phyloP scores from a whole-genome alignment of 2,797 vertebrate genomes.

The Peromyscus nudipes region DNA sequence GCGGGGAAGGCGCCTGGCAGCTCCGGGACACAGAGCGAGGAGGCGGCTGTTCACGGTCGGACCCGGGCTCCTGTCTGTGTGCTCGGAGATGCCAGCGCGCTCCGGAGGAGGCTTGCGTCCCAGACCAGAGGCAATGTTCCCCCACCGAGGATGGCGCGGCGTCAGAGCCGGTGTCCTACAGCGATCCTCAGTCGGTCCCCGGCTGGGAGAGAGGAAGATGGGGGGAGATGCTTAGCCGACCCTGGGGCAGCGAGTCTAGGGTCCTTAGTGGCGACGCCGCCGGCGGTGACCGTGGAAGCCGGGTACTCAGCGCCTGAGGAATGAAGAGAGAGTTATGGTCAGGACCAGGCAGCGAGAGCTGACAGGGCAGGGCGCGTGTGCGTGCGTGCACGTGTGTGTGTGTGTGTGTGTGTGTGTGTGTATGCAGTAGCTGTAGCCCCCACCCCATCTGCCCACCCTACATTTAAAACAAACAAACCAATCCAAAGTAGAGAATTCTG shows the following conservation, averaged over 20 bases:
- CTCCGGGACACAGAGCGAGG: neutral
- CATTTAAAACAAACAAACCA: conserved; percentile 84
- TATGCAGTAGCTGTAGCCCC: neutral
- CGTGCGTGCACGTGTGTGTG: neutral
- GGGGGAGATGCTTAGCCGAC: conserved; percentile 78
- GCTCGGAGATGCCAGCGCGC: conserved; percentile 72
- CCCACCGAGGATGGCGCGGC: conserved; percentile 87
- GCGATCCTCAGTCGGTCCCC: conserved; percentile 88
- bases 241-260: conserved; percentile 67
- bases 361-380: conserved; percentile 62
- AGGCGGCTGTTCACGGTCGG: neutral
- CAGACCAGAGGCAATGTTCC: conserved; percentile 84
- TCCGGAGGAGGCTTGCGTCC: conserved; percentile 81
- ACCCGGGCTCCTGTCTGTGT: neutral
- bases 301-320: conserved; percentile 70
- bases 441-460: conserved; percentile 63
- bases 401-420: neutral
- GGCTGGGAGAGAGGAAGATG: conserved; percentile 85
- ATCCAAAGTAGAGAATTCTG: conserved; percentile 82
- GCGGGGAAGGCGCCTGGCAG: conserved; percentile 31
- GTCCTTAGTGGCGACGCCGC: conserved; percentile 41
- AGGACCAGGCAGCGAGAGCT: neutral
- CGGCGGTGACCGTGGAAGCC: conserved; percentile 49
- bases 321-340: conserved; percentile 66
- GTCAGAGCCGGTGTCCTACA: conserved; percentile 89